These are phyloP conservation scores for Drosophila bocqueti DNA, from an alignment of 1,140 invertebrate genomes.

Conservation along the genomic window DNA sequence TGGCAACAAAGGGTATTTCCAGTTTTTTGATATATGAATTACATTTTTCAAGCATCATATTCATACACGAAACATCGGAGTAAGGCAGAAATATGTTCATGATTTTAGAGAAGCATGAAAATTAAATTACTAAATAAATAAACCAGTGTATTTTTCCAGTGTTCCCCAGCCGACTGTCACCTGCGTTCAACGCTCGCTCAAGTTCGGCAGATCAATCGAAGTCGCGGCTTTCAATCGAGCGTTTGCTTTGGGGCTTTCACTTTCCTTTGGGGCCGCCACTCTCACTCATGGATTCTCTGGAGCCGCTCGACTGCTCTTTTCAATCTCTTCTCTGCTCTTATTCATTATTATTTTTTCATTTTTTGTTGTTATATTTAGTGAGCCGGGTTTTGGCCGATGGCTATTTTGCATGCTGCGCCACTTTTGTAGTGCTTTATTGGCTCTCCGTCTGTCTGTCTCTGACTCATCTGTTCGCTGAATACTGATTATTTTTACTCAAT, in stretches of 20 bases:
- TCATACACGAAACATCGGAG: background rate
- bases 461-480: slow-evolving; percentile 30
- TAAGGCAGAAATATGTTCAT: background rate
- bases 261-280: slow-evolving; percentile 45
- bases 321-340: slow-evolving; percentile 25
- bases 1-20: background rate
- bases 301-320: slow-evolving; percentile 15
- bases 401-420: slow-evolving; percentile 68
- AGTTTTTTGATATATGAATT: background rate
- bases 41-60: background rate
- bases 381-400: slow-evolving; percentile 36
- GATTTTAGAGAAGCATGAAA: background rate
- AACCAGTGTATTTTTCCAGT: slow-evolving; percentile 6
- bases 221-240: slow-evolving; percentile 45
- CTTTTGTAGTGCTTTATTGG: slow-evolving; percentile 24
- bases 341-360: slow-evolving; percentile 12
- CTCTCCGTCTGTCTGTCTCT: slow-evolving; percentile 33
- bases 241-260: slow-evolving; percentile 41
- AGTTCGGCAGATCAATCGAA: slow-evolving; percentile 71
- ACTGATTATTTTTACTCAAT: slow-evolving; percentile 54
- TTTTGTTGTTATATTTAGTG: slow-evolving; percentile 26
- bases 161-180: slow-evolving; percentile 40
- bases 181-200: slow-evolving; percentile 61
- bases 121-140: background rate
- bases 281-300: slow-evolving; percentile 32